These are phyloP conservation scores for Catonia carolina DNA, from an alignment of 2,888 invertebrate species.

Conservation along the genomic window DNA sequence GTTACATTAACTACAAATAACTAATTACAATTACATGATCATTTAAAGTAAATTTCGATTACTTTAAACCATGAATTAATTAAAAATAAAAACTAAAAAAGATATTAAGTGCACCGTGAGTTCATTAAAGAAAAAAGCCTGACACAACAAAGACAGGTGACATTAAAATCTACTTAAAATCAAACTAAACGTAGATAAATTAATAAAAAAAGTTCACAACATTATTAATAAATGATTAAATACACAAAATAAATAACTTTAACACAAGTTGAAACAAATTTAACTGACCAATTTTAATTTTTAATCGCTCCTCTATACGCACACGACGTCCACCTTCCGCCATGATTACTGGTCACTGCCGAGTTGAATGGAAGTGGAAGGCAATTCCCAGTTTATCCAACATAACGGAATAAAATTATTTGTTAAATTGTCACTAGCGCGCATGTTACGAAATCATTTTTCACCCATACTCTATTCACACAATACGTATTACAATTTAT, in stretches of 20 bases:
- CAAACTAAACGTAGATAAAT: background rate
- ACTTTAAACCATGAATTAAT: no score
- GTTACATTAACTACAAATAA: no score
- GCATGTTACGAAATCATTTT: no score
- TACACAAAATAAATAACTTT: slow-evolving; percentile 12
- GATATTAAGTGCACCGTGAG: background rate
- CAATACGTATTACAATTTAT: no score
- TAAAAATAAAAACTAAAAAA: background rate
- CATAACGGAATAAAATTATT: no score
- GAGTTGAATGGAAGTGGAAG: slow-evolving; percentile 25
- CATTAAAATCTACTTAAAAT: background rate
- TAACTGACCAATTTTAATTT: slow-evolving; percentile 86
- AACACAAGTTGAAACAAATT: background rate
- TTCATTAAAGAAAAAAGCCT: slow-evolving; percentile 15
- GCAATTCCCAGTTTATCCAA: background rate
- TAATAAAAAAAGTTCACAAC: background rate
- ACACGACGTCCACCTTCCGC: slow-evolving; percentile 86
- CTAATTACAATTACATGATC: no score
- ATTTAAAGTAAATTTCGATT: no score
- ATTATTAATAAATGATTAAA: slow-evolving; percentile 19
- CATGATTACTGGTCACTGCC: slow-evolving; percentile 54
- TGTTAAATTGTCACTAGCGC: no score
- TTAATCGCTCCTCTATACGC: slow-evolving; percentile 86
- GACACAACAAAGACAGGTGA: slow-evolving; percentile 26
- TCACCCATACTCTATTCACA: no score